A percentile compares a stretch with the other conserved stretches of the same genome.
These are phyloP conservation scores for Amiota mariae DNA, from an alignment of 2,888 invertebrate genomes.

Conservation along the genomic window DNA sequence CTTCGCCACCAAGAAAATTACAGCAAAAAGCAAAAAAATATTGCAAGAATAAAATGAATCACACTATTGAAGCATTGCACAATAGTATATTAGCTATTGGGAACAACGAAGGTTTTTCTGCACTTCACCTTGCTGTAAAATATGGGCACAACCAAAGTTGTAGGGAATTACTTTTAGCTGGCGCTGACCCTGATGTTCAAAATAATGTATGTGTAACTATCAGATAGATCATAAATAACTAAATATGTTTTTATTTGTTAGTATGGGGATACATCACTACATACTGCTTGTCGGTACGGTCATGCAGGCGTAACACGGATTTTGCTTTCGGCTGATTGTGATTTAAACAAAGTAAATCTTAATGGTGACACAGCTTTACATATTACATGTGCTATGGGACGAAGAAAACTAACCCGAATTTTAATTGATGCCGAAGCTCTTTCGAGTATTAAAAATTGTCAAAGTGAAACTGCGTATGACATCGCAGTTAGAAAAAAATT, in stretches of 20 bases:
- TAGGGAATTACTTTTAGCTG: conserved; percentile 88
- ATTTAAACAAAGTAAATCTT: conserved; percentile 92
- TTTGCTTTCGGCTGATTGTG: conserved; percentile 90
- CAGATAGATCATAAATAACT: background rate
- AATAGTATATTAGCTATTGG: conserved; percentile 79
- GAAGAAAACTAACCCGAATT: conserved; percentile 91
- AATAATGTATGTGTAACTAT: conserved; percentile 81
- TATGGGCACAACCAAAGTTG: conserved; percentile 97
- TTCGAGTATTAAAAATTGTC: conserved; percentile 75
- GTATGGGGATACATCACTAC: conserved; percentile 96
- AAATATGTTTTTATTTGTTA: conserved; percentile 72
- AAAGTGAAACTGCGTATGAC: conserved; percentile 89
- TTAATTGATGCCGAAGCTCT: conserved; percentile 90
- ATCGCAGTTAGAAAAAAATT: conserved; percentile 91
- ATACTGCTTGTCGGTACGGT: conserved; percentile 95
- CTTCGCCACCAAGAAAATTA: conserved; percentile 53
- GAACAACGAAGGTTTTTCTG: conserved; percentile 91
- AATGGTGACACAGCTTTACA: conserved; percentile 96
- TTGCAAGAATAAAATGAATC: conserved; percentile 59
- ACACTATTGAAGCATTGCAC: conserved; percentile 75
- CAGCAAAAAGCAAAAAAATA: conserved; percentile 51
- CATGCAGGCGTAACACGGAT: conserved; percentile 97
- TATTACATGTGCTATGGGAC: conserved; percentile 94
- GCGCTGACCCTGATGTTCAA: conserved; percentile 89
- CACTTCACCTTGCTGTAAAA: conserved; percentile 96